These are phyloP conservation scores for Myotis pilosus DNA, from an alignment of 2,797 vertebrate genomes.

Conservation along the genomic window DNA sequence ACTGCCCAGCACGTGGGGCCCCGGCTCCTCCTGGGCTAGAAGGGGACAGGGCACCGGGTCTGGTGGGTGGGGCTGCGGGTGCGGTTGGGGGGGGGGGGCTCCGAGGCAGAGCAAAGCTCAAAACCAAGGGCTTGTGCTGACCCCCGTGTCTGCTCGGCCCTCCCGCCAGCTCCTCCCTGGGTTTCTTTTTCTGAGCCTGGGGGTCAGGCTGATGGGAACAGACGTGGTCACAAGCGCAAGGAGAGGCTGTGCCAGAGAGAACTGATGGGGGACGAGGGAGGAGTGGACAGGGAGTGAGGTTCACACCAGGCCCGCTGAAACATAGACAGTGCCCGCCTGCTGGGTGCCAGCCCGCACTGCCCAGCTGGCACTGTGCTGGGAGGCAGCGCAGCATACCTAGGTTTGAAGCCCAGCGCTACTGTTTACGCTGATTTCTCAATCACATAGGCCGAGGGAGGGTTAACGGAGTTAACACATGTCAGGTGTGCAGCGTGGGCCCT, in stretches of 20 bases:
- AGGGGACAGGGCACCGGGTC: accelerated
- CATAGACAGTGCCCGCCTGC: background rate
- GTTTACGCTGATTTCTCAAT: accelerated
- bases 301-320: background rate
- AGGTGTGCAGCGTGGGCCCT: background rate
- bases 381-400: background rate
- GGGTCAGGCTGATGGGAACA: background rate
- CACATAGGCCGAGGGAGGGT: background rate
- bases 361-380: no score
- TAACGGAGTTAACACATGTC: conserved; percentile 56
- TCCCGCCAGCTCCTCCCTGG: background rate
- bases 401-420: background rate
- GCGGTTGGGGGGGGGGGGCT: background rate
- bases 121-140: accelerated
- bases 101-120: accelerated
- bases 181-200: background rate
- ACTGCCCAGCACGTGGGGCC: accelerated
- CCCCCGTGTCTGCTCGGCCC: background rate
- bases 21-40: background rate
- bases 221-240: background rate
- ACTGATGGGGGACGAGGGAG: background rate
- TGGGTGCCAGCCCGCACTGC: background rate
- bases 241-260: background rate
- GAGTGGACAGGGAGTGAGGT: background rate
- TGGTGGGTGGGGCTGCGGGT: background rate